Base-by-base conservation (phyloP, 2,888 invertebrate species). In the Cheilosia urbana region DNA sequence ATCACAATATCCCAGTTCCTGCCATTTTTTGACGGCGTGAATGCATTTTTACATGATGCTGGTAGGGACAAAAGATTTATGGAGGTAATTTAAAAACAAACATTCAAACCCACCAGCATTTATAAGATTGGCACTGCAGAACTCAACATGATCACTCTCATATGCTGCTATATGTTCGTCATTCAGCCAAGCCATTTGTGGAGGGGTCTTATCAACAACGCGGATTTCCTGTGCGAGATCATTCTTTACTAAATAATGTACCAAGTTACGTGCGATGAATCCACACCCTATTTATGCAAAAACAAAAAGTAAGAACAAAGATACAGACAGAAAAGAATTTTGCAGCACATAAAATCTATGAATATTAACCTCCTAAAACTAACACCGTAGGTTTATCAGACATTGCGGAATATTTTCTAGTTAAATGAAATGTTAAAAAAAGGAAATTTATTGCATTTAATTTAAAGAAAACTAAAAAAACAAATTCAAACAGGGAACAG, bases 181-280 rank as follows among this genome's bases (percentile, higher is more conserved):
- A 92, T 97, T 97, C 42, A 98, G 93, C 96, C 98, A 98, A 2
- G 98, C 98, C 89, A 97, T 96, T 92, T 97, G 97, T 1, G 98
- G 98, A 63, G 98, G 98, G 37, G 98, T 97, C 89, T 98, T 98
- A 93, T 98, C 98, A 77, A 97, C 97, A 60, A 97, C 95, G 88
- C 96, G 94, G 87, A 98, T 93, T 89, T 94, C 94, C 89, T 95
- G 95, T 85, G 95, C 96, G 89, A 97, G 92, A 89, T 96, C 95
- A 92, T 97, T 96, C 87, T 94, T 94, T 88, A 98, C 93, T 90
- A 98, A 93, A 93, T 96, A 96, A 84, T 95, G 94, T 82, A 97
- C 96, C 88, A 98, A 93, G 93, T 98, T 96, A 90, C 98, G 95
- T 88, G 98, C 98, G 91, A 98, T 96, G 93, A 98, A 98, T 89